Conservation (phyloP, 2,797 vertebrate genomes). For the Picus viridis region DNA sequence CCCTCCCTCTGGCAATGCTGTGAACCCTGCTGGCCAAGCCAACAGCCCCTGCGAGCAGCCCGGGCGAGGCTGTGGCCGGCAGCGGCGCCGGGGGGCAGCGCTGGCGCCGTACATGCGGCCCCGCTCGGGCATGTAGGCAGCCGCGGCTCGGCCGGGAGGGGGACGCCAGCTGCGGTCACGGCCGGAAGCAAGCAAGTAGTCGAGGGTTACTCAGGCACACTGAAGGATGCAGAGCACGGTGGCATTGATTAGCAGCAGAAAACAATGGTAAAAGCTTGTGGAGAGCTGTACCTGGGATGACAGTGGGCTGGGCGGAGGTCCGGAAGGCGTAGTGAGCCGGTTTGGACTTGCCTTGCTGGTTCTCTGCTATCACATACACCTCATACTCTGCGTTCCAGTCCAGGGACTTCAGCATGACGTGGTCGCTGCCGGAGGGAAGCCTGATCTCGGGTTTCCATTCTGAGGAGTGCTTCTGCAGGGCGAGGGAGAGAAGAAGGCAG, state of each 20-base stretch:
- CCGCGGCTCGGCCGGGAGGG: conserved; percentile 72
- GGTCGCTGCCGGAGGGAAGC: conserved; percentile 85
- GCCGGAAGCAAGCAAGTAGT: conserved; percentile 80
- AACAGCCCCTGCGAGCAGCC: not conserved
- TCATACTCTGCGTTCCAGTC: conserved; percentile 96
- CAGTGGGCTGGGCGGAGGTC: conserved; percentile 89
- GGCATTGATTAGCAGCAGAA: conserved; percentile 78
- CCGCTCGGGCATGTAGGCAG: conserved; percentile 51
- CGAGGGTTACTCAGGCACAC: conserved; percentile 75
- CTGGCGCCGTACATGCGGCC: conserved; percentile 27
- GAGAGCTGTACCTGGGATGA: conserved; percentile 88
- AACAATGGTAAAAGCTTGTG: conserved; percentile 20
- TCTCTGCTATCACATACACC: conserved; percentile 91
- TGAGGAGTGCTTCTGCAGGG: conserved; percentile 80
- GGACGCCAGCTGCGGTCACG: conserved; percentile 71
- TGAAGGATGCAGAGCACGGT: conserved; percentile 69
- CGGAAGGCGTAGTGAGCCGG: conserved; percentile 86
- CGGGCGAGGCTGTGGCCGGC: not conserved
- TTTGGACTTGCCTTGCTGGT: conserved; percentile 93
- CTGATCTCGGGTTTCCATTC: conserved; percentile 93
- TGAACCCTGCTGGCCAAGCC: not conserved
- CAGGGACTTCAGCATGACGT: conserved; percentile 86
- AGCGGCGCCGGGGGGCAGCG: conserved; percentile 9
- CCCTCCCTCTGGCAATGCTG: not conserved
- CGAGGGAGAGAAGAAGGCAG: not conserved